These are phyloP conservation scores for Pagetopsis macropterus DNA, from an alignment of 2,797 vertebrate species.

Conservation along the genomic window DNA sequence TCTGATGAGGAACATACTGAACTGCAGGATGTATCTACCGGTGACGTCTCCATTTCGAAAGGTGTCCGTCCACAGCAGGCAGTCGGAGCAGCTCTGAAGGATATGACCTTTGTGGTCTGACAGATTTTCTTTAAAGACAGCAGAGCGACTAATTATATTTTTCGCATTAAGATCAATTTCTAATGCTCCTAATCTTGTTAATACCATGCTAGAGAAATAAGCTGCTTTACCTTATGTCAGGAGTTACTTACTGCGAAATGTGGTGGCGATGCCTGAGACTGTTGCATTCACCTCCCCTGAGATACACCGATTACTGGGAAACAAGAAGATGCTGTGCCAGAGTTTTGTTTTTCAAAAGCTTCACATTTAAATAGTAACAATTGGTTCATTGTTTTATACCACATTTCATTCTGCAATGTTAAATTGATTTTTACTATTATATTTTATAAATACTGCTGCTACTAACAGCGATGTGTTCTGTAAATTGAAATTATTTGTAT, in stretches of 20 bases:
- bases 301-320: constrained; percentile 70
- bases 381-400: no score
- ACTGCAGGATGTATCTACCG: constrained; percentile 76
- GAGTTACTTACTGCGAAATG: constrained; percentile 76
- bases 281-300: constrained; percentile 72
- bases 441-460: no score
- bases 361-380: neutral
- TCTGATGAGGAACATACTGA: constrained; percentile 66
- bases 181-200: neutral
- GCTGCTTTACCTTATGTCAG: neutral
- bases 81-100: constrained; percentile 73
- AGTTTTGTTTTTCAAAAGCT: neutral
- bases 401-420: neutral
- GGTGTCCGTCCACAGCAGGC: constrained; percentile 80
- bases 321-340: neutral
- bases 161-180: neutral
- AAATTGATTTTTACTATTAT: neutral
- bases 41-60: constrained; percentile 72
- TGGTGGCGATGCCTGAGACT: constrained; percentile 63
- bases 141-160: neutral
- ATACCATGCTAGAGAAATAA: neutral
- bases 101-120: constrained; percentile 78
- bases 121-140: constrained; percentile 69
- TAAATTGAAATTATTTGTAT: no score
- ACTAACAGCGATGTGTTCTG: no score